Conservation (phyloP, 2,888 invertebrate species). For the Ophion ventricosus region DNA sequence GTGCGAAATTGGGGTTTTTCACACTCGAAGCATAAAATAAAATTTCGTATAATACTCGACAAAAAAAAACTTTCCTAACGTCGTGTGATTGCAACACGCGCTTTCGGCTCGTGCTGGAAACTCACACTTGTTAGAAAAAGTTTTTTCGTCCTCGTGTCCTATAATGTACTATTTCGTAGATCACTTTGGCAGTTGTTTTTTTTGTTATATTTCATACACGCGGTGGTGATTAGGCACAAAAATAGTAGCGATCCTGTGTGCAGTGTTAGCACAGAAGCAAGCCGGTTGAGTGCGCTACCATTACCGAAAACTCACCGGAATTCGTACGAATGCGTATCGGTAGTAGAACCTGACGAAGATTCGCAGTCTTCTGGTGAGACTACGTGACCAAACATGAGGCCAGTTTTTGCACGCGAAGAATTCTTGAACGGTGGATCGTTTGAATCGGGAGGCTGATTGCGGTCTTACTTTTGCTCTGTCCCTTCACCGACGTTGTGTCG, state of each 20-base stretch:
- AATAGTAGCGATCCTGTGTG: neutral
- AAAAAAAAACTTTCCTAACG: too few species aligned
- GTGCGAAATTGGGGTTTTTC: too few species aligned
- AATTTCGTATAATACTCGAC: too few species aligned
- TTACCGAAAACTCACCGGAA: constrained; percentile 62
- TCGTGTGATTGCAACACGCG: too few species aligned
- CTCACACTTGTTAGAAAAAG: too few species aligned
- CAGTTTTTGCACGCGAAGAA: constrained; percentile 79
- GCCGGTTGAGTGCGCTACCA: constrained; percentile 8
- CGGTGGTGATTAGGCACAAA: neutral
- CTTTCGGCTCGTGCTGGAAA: too few species aligned
- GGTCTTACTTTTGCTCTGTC: constrained; percentile 62
- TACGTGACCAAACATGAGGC: constrained; percentile 80
- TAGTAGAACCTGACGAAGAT: constrained; percentile 52
- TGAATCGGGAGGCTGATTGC: constrained; percentile 80
- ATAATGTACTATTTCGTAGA: too few species aligned
- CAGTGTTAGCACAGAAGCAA: neutral
- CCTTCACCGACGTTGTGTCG: constrained; percentile 40
- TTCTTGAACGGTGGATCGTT: constrained; percentile 81
- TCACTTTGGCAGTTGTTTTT: neutral
- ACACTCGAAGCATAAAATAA: too few species aligned
- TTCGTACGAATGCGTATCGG: constrained; percentile 63
- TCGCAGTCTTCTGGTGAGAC: constrained; percentile 55
- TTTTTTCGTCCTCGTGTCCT: too few species aligned
- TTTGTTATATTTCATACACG: neutral